Evolutionary conservation across 2,113 vertebrate species (phyloP).

Genomic region (Taxidea taxus): DNA sequence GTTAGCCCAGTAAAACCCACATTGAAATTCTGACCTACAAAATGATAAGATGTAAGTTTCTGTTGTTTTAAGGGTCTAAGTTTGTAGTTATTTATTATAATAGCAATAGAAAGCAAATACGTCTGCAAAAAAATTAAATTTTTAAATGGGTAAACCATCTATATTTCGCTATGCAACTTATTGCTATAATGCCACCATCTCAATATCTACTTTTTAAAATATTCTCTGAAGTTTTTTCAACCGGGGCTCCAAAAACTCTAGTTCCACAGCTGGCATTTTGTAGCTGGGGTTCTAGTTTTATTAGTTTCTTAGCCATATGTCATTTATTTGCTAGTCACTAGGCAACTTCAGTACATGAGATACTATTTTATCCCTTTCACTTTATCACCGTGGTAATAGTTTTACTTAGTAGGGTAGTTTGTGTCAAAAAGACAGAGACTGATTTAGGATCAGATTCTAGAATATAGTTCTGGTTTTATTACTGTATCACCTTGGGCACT

Average conservation of each 20-base stretch:
- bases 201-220: not conserved
- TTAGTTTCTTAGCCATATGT: not conserved
- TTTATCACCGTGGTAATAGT: not conserved
- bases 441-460: not conserved
- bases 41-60: not conserved
- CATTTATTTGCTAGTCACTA: not conserved
- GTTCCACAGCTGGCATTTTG: not conserved
- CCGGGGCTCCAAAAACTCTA: not conserved
- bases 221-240: not conserved
- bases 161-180: not conserved
- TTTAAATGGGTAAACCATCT: not conserved
- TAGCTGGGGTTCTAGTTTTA: not conserved
- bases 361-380: not conserved
- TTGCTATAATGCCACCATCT: not conserved
- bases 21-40: not conserved
- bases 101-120: not conserved
- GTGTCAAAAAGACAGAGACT: not conserved
- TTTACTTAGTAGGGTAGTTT: not conserved
- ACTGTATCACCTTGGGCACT: not conserved
- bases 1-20: not conserved
- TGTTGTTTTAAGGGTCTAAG: not conserved
- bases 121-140: not conserved
- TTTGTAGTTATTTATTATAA: not conserved
- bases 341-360: not conserved
- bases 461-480: not conserved